Conservation (phyloP, 2,888 invertebrate genomes). For the Lamellibrachia columna region DNA sequence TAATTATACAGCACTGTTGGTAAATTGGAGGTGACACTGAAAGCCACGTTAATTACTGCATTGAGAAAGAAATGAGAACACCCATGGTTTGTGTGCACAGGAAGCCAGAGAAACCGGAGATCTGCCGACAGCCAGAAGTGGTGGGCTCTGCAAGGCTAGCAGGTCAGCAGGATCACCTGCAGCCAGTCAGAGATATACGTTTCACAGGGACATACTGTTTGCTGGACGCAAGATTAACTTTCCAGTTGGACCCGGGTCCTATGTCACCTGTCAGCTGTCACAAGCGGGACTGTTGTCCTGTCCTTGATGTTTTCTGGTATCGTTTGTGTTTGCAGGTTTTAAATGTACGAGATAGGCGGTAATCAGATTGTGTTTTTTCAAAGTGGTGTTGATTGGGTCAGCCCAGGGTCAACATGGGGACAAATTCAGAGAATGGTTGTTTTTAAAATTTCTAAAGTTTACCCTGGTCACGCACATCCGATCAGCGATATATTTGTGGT, state of each 20-base stretch:
- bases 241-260: not conserved
- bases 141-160: not conserved
- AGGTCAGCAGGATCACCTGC: not conserved
- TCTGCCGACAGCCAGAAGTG: not conserved
- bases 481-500: not conserved
- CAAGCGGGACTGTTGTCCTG: not conserved
- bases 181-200: not conserved
- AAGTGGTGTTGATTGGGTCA: constrained; percentile 12
- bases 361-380: constrained; percentile 12
- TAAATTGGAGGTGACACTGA: not conserved
- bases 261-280: not conserved
- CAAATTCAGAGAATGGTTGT: not conserved
- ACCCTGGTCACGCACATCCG: not conserved
- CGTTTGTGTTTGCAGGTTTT: not conserved
- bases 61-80: not conserved
- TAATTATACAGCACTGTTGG: not conserved
- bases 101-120: not conserved
- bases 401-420: not conserved
- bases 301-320: not conserved
- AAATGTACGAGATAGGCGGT: not conserved
- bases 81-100: not conserved
- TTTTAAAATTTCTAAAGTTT: not conserved
- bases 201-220: not conserved
- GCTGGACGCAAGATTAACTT: not conserved
- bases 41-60: not conserved